These are phyloP conservation scores for Zaprionus lineosus DNA, from an alignment of 2,888 invertebrate genomes.

Conservation along the genomic window DNA sequence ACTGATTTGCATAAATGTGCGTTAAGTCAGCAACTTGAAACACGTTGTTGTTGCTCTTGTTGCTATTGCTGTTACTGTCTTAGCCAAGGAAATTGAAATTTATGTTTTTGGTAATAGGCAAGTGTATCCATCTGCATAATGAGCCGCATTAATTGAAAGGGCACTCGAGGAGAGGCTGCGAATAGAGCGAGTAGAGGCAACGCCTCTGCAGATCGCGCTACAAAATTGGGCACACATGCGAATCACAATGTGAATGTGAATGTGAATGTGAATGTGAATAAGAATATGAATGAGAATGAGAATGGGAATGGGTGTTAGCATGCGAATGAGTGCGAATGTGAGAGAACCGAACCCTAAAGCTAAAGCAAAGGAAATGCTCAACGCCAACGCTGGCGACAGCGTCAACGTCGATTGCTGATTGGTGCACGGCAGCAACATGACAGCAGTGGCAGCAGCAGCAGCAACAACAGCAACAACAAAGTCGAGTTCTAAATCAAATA, in stretches of 20 bases:
- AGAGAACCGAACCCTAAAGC: no score
- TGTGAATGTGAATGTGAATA: slow-evolving; percentile 1
- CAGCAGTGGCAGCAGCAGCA: slow-evolving; percentile 15
- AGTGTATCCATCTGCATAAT: slow-evolving; percentile 69
- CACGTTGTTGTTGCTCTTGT: slow-evolving; percentile 18
- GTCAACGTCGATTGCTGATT: slow-evolving; percentile 60
- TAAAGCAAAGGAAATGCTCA: slow-evolving; percentile 52
- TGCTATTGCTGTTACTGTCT: slow-evolving; percentile 23
- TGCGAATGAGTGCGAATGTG: no score
- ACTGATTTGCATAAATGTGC: slow-evolving; percentile 69
- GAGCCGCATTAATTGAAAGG: slow-evolving; percentile 57
- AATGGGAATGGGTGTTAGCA: slow-evolving; percentile 11
- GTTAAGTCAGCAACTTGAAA: slow-evolving; percentile 51
- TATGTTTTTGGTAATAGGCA: slow-evolving; percentile 62
- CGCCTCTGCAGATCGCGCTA: slow-evolving; percentile 55
- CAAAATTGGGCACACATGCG: slow-evolving; percentile 39
- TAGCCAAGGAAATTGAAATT: slow-evolving; percentile 62
- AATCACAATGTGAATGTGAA: slow-evolving; percentile 4
- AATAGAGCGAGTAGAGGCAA: neutral
- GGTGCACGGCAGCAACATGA: slow-evolving; percentile 66
- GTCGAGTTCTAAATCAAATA: slow-evolving; percentile 21
- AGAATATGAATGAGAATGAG: slow-evolving; percentile 4
- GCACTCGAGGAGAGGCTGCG: slow-evolving; percentile 21
- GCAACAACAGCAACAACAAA: slow-evolving; percentile 28
- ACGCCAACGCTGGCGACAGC: slow-evolving; percentile 4